Conservation (phyloP, 2,888 invertebrate genomes). For the Amphipyra berbera region DNA sequence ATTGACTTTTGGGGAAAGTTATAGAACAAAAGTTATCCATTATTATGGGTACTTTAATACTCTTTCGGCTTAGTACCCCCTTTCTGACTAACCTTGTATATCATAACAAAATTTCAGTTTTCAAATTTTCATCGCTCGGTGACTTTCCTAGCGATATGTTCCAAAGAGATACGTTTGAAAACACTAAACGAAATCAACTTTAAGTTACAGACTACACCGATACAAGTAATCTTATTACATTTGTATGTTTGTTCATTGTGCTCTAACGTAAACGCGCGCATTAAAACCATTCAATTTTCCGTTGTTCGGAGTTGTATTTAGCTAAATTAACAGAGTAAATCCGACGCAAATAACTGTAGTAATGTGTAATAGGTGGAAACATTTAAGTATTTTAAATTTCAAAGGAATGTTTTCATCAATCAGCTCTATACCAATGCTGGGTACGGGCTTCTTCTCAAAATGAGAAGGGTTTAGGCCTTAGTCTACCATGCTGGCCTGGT, state of each 20-base stretch:
- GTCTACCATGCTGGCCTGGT: too few species aligned
- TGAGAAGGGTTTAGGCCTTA: too few species aligned
- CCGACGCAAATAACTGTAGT: conserved; percentile 1
- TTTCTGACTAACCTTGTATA: too few species aligned
- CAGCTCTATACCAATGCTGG: too few species aligned
- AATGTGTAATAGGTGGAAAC: background rate
- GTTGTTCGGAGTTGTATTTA: conserved; percentile 20
- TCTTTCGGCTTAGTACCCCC: too few species aligned
- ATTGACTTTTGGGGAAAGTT: too few species aligned
- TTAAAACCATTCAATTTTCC: conserved; percentile 28
- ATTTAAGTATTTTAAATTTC: background rate
- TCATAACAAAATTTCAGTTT: too few species aligned
- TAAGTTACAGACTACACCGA: conserved; percentile 36
- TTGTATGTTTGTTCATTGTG: conserved; percentile 35
- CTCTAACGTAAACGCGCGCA: conserved; percentile 36
- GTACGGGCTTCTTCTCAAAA: too few species aligned
- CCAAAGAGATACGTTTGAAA: conserved; percentile 26
- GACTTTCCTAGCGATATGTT: conserved; percentile 7
- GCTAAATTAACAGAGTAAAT: conserved; percentile 12
- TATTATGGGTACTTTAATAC: too few species aligned
- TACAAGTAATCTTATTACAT: conserved; percentile 47
- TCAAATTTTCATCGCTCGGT: too few species aligned
- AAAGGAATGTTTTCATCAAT: conserved; percentile 11
- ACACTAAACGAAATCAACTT: conserved; percentile 38
- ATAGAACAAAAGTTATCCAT: too few species aligned